phyloP scores from a whole-genome alignment of 2,113 vertebrate species.

The Phaethornis superciliosus region DNA sequence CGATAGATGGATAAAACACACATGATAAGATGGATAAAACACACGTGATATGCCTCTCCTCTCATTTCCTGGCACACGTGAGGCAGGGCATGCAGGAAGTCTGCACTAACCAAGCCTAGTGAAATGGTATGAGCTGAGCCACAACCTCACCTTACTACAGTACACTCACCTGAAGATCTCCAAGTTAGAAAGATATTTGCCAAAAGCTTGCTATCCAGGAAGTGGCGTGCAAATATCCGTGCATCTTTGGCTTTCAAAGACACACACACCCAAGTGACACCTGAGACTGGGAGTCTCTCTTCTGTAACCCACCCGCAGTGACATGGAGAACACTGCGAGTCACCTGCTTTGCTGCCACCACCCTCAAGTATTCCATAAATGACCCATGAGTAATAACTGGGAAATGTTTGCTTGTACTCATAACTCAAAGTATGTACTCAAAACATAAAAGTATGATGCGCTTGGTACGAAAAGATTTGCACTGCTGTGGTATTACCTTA shows the following conservation, averaged over 20 bases:
- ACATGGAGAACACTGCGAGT: background rate
- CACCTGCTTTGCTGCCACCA: background rate
- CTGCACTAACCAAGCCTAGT: background rate
- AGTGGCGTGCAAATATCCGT: background rate
- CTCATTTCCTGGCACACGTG: background rate
- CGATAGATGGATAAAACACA: background rate
- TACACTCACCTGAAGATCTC: background rate
- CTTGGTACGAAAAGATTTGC: background rate
- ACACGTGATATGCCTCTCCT: background rate
- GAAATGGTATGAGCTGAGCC: background rate
- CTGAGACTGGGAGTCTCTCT: background rate
- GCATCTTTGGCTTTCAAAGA: background rate
- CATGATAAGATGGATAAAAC: background rate
- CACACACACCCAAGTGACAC: background rate
- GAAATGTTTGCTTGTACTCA: background rate
- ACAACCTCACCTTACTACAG: background rate
- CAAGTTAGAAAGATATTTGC: background rate
- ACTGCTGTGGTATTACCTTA: background rate
- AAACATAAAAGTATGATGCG: background rate
- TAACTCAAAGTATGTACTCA: background rate
- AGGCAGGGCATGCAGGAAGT: fast-evolving
- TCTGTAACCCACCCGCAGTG: background rate
- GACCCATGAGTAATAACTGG: background rate
- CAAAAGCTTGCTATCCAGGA: background rate
- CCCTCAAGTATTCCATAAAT: background rate